A percentile compares a stretch with the other conserved stretches of the same genome.
phyloP scores from a whole-genome alignment of 2,113 vertebrate genomes.

The Drymodes brunneopygia region DNA sequence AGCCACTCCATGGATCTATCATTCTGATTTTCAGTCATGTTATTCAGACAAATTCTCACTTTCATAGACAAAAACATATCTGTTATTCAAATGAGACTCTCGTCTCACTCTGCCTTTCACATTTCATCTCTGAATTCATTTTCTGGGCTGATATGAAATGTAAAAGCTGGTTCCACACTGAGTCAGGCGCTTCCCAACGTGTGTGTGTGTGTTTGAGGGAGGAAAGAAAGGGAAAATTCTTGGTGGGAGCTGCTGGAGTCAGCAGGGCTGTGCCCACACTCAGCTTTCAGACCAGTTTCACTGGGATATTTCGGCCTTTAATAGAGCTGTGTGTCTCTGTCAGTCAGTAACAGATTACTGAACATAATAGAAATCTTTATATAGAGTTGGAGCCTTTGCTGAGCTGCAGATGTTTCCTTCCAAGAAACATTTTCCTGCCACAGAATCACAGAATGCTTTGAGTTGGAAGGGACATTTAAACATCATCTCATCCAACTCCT shows the following conservation, averaged over 20 bases:
- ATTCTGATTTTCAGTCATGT: not conserved
- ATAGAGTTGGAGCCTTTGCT: not conserved
- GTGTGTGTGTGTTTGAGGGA: not conserved
- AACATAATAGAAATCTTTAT: not conserved
- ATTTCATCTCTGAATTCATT: not conserved
- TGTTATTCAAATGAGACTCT: not conserved
- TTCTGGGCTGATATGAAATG: not conserved
- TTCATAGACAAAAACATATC: not conserved
- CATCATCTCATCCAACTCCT: not conserved
- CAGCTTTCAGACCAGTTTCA: not conserved
- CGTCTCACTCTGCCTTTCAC: not conserved
- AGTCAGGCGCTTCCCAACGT: fast-evolving
- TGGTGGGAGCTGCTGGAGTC: not conserved
- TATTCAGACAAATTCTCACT: not conserved
- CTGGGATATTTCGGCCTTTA: not conserved
- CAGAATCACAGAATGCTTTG: not conserved
- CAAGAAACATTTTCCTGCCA: slow-evolving; percentile 55
- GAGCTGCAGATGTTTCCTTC: slow-evolving; percentile 68
- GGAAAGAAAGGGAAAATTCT: not conserved
- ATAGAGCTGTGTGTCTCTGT: not conserved
- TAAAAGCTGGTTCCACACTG: not conserved
- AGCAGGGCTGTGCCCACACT: not conserved
- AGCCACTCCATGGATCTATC: not conserved
- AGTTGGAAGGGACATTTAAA: not conserved
- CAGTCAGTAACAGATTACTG: not conserved